Conservation (phyloP, 2,888 invertebrate genomes). For the Pandemis corylana region DNA sequence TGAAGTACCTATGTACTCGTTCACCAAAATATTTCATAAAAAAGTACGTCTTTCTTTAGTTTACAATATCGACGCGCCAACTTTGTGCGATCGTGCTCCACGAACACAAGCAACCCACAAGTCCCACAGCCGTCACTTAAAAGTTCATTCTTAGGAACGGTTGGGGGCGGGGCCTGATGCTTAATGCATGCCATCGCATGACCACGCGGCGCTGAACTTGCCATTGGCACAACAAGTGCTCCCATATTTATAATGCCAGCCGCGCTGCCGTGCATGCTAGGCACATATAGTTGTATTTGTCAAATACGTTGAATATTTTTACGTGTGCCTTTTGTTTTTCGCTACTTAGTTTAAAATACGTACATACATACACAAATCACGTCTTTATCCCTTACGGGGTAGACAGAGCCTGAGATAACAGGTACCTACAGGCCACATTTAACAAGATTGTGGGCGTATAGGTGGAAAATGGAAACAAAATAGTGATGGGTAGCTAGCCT, state of each 20-base stretch:
- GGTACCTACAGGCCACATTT: no score
- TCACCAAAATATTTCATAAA: no score
- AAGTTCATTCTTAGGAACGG: slow-evolving; percentile 1
- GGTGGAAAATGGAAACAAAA: no score
- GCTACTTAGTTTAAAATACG: no score
- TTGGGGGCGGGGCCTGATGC: background rate
- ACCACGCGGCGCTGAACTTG: slow-evolving; percentile 18
- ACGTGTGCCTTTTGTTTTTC: no score
- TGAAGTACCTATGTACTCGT: no score
- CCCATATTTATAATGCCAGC: slow-evolving; percentile 1
- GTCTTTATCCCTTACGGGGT: no score
- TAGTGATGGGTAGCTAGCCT: no score
- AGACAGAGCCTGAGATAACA: no score
- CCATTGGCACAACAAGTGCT: slow-evolving; percentile 19
- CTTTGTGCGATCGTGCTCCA: background rate
- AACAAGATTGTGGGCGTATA: no score
- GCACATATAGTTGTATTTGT: background rate
- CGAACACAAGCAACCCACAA: background rate
- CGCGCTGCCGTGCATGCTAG: background rate
- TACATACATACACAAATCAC: no score
- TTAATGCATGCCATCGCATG: slow-evolving; percentile 10
- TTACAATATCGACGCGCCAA: background rate
- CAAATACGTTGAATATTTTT: background rate
- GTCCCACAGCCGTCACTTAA: background rate
- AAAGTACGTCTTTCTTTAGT: no score